These are phyloP conservation scores for Stichopus chloronotus DNA, from an alignment of 35 echinoderm and acorn worm genomes.

Conservation along the genomic window DNA sequence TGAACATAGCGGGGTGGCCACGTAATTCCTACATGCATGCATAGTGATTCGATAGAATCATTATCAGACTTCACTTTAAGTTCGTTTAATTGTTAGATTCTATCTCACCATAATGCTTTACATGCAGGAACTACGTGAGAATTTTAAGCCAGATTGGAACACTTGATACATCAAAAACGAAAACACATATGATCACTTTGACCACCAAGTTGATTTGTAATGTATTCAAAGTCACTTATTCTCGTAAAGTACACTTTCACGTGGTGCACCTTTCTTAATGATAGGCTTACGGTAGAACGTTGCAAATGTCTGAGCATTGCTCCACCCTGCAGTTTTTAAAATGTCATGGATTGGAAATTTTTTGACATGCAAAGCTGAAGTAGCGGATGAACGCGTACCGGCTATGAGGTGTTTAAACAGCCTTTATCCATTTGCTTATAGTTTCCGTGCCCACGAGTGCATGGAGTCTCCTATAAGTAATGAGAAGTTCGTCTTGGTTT, in stretches of 20 bases:
- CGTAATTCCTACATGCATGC: background rate
- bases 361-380: background rate
- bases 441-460: slow-evolving; percentile 1
- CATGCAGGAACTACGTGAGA: background rate
- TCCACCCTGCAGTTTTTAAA: background rate
- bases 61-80: background rate
- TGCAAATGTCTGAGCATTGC: slow-evolving; percentile 3
- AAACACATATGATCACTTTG: background rate
- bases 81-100: slow-evolving; percentile 5
- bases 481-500: slow-evolving; percentile 4
- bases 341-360: slow-evolving; percentile 10
- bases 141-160: background rate
- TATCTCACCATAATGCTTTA: background rate
- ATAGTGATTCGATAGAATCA: slow-evolving; percentile 8
- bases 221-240: background rate
- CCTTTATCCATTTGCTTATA: background rate
- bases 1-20: no score
- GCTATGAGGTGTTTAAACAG: background rate
- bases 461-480: background rate
- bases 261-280: no score
- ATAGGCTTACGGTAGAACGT: background rate
- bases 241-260: slow-evolving; percentile 2
- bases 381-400: no score
- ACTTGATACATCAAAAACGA: background rate
- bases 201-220: background rate